phyloP scores from a whole-genome alignment of 1,140 invertebrate species.

The Pseudobourletiella spinata region DNA sequence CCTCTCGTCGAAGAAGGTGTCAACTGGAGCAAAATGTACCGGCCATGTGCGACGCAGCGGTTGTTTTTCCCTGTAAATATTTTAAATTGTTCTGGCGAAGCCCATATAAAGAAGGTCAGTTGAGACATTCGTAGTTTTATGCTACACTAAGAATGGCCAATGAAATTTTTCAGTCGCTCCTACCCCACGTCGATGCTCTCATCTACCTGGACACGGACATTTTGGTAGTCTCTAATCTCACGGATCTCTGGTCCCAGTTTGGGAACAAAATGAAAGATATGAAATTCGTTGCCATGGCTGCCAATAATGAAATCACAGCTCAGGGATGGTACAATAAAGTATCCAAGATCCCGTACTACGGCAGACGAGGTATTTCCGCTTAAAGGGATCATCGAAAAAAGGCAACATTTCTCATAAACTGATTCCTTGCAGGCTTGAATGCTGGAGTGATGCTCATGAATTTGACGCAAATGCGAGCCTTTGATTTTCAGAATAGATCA shows the following conservation, averaged over 20 bases:
- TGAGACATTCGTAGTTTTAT: constrained; percentile 21
- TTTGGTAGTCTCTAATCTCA: constrained; percentile 70
- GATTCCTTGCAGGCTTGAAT: constrained; percentile 64
- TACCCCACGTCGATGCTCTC: constrained; percentile 70
- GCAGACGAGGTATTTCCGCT: constrained; percentile 41
- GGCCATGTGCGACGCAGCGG: constrained; percentile 83
- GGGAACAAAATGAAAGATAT: constrained; percentile 63
- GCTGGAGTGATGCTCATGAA: constrained; percentile 98
- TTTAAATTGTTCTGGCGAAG: not conserved
- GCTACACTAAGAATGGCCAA: not conserved
- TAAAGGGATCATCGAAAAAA: too few relatives aligned
- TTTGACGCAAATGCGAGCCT: constrained; percentile 75
- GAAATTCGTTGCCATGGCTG: constrained; percentile 76
- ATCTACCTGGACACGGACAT: constrained; percentile 90
- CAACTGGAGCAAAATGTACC: constrained; percentile 79
- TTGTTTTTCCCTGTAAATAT: constrained; percentile 76
- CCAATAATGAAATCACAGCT: constrained; percentile 69
- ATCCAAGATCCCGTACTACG: constrained; percentile 89
- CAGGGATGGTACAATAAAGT: constrained; percentile 94
- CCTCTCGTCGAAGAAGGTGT: constrained; percentile 57
- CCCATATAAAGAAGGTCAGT: constrained; percentile 6
- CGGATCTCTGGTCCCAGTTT: constrained; percentile 75
- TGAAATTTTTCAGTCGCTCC: constrained; percentile 51
- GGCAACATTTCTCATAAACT: not conserved
- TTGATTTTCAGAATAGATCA: constrained; percentile 75